Evolutionary conservation across 2,888 invertebrate genomes (phyloP).

Genomic region (Apomyelois bistriatella): DNA sequence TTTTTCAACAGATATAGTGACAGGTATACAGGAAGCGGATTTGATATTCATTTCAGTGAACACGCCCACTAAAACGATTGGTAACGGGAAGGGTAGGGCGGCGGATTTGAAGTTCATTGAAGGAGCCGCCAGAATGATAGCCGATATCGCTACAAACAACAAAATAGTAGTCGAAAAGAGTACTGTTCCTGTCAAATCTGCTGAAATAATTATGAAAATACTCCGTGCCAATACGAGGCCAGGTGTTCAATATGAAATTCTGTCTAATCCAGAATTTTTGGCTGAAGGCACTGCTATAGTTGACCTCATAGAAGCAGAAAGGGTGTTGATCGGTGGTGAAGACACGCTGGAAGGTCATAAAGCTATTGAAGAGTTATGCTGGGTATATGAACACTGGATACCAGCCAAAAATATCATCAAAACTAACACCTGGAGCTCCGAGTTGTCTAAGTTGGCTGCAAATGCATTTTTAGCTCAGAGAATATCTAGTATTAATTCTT

Average conservation of each 20-base stretch:
- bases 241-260: slow-evolving; percentile 88
- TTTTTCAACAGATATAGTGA: slow-evolving; percentile 94
- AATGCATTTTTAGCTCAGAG: slow-evolving; percentile 99
- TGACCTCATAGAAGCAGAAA: slow-evolving; percentile 94
- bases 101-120: slow-evolving; percentile 98
- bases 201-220: slow-evolving; percentile 97
- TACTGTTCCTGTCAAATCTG: slow-evolving; percentile 98
- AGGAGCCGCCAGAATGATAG: slow-evolving; percentile 97
- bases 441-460: slow-evolving; percentile 97
- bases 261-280: slow-evolving; percentile 99
- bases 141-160: slow-evolving; percentile 90
- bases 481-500: slow-evolving; percentile 98
- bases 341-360: slow-evolving; percentile 90
- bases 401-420: slow-evolving; percentile 95
- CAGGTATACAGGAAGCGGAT: slow-evolving; percentile 94
- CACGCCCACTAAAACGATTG: slow-evolving; percentile 98
- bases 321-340: slow-evolving; percentile 98
- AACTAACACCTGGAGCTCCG: slow-evolving; percentile 99
- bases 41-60: slow-evolving; percentile 99
- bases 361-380: slow-evolving; percentile 92
- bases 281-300: slow-evolving; percentile 98
- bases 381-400: slow-evolving; percentile 98
- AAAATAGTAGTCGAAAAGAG: slow-evolving; percentile 99
- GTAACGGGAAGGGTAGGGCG: slow-evolving; percentile 97
- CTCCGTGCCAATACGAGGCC: slow-evolving; percentile 95